phyloP scores from a whole-genome alignment of 2,888 invertebrate species.

The Ferrisia virgata region DNA sequence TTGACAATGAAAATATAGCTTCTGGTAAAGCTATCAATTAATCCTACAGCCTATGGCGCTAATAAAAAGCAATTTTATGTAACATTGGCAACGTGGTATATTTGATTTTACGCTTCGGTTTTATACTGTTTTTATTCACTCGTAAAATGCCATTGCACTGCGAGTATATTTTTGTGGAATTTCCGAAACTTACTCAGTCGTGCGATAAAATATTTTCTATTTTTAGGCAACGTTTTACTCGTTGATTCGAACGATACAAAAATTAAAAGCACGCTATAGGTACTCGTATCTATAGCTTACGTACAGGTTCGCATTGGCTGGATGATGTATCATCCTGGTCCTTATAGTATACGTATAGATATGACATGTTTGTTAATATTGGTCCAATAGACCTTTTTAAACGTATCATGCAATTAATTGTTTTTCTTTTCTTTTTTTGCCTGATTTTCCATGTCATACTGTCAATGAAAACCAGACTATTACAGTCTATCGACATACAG shows the following conservation, averaged over 20 bases:
- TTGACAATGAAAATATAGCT: constrained; percentile 11
- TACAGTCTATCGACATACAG: too few relatives aligned
- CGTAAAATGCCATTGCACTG: too few relatives aligned
- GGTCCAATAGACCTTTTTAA: too few relatives aligned
- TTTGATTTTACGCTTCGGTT: not conserved
- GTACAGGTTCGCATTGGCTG: too few relatives aligned
- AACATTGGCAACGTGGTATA: constrained; percentile 7
- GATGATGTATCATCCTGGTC: too few relatives aligned
- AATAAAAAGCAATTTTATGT: constrained; percentile 28
- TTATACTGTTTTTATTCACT: constrained; percentile 1
- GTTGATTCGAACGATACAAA: not conserved
- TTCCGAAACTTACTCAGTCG: not conserved
- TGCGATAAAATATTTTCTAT: not conserved
- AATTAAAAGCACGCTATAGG: not conserved
- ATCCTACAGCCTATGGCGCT: not conserved
- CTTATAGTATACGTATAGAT: too few relatives aligned
- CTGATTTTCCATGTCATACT: too few relatives aligned
- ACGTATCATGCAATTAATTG: too few relatives aligned
- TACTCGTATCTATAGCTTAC: too few relatives aligned
- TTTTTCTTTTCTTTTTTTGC: too few relatives aligned
- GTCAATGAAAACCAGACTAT: too few relatives aligned
- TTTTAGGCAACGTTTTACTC: not conserved
- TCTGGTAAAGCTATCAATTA: constrained; percentile 22
- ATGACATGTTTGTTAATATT: too few relatives aligned
- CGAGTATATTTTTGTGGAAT: not conserved